Conservation (phyloP, 2,113 vertebrate genomes). For the Pterocles orientalis region DNA sequence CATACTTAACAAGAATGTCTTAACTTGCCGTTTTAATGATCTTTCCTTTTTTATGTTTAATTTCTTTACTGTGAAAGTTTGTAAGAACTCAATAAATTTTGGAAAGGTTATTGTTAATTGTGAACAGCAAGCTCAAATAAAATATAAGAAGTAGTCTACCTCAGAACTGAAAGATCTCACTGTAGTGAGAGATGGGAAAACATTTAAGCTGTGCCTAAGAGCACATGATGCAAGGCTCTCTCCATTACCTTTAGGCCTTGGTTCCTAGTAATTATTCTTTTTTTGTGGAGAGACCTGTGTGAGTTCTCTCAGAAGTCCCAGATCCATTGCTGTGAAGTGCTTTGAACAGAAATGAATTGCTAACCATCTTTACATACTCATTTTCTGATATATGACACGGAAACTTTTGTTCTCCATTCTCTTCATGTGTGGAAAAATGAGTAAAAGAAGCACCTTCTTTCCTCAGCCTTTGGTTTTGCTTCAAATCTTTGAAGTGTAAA, state of each 20-base stretch:
- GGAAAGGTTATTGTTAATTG: neutral
- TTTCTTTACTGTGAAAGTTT: neutral
- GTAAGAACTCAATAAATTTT: neutral
- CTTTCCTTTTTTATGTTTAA: neutral
- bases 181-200: neutral
- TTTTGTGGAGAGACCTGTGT: neutral
- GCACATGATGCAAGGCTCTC: neutral
- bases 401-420: neutral
- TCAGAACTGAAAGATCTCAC: neutral
- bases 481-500: constrained; percentile 27
- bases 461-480: neutral
- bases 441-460: neutral
- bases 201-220: neutral
- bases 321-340: neutral
- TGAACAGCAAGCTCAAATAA: neutral
- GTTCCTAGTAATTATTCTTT: neutral
- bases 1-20: neutral
- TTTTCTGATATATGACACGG: neutral
- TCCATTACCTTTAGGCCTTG: neutral
- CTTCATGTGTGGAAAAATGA: neutral
- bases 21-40: neutral
- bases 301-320: neutral
- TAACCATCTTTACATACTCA: neutral
- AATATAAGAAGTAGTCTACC: neutral
- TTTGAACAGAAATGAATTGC: constrained; percentile 1